A percentile compares a stretch with the other conserved stretches of the same genome.
Conservation (phyloP, 2,113 vertebrate genomes). For the Forbesichthys papilliferus region DNA sequence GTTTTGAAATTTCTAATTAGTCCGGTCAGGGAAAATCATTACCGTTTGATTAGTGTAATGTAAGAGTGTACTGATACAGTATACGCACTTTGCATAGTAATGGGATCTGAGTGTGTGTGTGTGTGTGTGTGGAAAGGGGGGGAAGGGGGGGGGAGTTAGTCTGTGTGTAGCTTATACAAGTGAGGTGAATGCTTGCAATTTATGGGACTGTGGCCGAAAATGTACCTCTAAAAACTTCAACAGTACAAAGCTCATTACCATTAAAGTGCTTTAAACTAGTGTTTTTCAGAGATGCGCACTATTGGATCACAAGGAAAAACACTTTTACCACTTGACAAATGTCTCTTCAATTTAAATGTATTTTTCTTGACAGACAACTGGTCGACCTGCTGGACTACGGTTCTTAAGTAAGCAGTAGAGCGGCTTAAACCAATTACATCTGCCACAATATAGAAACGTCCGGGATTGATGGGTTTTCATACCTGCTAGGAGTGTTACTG, state of each 20-base stretch:
- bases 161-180: not conserved
- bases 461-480: constrained; percentile 28
- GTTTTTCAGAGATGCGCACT: too few species aligned
- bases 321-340: too few species aligned
- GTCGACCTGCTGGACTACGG: not conserved
- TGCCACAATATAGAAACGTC: constrained; percentile 27
- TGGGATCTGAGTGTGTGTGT: constrained; percentile 1
- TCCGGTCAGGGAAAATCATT: constrained; percentile 63
- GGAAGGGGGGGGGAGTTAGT: not conserved
- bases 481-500: not conserved
- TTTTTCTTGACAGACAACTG: not conserved
- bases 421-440: constrained; percentile 6
- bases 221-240: too few species aligned
- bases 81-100: constrained; percentile 53
- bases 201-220: too few species aligned
- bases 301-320: too few species aligned
- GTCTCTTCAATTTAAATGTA: too few species aligned
- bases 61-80: constrained; percentile 32
- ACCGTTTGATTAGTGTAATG: constrained; percentile 63
- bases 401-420: not conserved
- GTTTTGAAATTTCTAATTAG: constrained; percentile 65
- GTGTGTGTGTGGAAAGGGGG: constrained; percentile 13
- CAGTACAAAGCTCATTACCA: not conserved
- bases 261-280: not conserved
- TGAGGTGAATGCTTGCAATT: too few species aligned